Conservation (phyloP, 2,797 vertebrate species). For the Gambusia yucatana region DNA sequence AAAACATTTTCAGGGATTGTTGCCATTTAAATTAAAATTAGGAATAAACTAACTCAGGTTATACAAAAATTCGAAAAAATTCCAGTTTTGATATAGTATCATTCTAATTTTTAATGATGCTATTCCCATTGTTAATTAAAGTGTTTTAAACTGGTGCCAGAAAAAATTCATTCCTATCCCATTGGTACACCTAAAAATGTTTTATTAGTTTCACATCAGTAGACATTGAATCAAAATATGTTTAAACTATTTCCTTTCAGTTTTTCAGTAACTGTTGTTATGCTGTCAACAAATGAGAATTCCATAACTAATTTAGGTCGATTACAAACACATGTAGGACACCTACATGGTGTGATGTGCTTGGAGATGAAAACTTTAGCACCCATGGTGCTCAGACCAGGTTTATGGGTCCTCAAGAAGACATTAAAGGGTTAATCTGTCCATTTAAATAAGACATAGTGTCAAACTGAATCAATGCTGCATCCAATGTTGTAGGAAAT, state of each 20-base stretch:
- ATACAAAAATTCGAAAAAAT: not conserved
- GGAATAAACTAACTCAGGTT: not conserved
- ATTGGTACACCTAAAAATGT: not conserved
- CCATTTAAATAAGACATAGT: constrained; percentile 37
- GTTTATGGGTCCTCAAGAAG: constrained; percentile 20
- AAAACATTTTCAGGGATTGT: not conserved
- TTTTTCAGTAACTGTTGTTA: not conserved
- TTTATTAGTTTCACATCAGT: not conserved
- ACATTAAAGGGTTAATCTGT: constrained; percentile 39
- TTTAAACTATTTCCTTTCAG: not conserved
- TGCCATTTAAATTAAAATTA: not conserved
- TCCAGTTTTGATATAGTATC: not conserved
- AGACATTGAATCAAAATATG: not conserved
- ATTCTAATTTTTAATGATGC: not conserved
- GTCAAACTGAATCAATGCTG: constrained; percentile 44
- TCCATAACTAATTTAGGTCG: not conserved
- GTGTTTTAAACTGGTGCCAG: not conserved
- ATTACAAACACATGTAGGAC: not conserved
- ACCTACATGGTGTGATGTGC: not conserved
- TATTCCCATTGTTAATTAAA: not conserved
- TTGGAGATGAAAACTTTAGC: constrained; percentile 6
- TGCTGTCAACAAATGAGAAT: not conserved
- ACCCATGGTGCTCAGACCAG: constrained; percentile 12
- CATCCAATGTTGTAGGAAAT: constrained; percentile 43
- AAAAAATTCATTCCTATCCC: not conserved